phyloP scores from a whole-genome alignment of 1,140 invertebrate genomes.

The Neuroterus valhalla region DNA sequence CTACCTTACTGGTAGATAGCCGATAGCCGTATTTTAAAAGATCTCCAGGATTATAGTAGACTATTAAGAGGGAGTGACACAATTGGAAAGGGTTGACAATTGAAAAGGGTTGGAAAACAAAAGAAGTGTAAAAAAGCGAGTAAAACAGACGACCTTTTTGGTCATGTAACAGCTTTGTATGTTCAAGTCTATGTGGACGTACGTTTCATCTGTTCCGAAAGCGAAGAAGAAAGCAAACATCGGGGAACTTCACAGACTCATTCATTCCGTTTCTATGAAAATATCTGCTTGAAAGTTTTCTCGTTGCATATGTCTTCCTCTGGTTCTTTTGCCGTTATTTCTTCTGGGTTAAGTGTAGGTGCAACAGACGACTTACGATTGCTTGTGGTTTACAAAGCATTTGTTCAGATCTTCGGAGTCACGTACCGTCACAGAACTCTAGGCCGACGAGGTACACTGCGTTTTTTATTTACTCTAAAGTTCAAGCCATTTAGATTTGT shows the following conservation, averaged over 20 bases:
- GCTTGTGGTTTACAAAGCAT: background rate
- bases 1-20: no score
- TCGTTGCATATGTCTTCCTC: slow-evolving; percentile 38
- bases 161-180: background rate
- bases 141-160: slow-evolving; percentile 31
- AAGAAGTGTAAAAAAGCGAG: slow-evolving; percentile 20
- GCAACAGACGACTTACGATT: slow-evolving; percentile 6
- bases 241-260: slow-evolving; percentile 46
- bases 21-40: no score
- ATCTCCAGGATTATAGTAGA: no score
- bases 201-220: slow-evolving; percentile 40
- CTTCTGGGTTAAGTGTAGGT: slow-evolving; percentile 25
- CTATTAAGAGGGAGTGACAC: background rate
- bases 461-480: no score
- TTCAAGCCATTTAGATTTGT: no score
- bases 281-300: slow-evolving; percentile 42
- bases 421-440: slow-evolving; percentile 24
- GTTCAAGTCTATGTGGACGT: slow-evolving; percentile 19
- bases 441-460: background rate
- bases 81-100: background rate
- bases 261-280: slow-evolving; percentile 45
- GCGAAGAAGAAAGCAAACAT: slow-evolving; percentile 37
- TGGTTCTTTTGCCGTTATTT: slow-evolving; percentile 26
- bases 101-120: background rate
- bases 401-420: slow-evolving; percentile 28